These are phyloP conservation scores for Formicarius rufipectus DNA, from an alignment of 2,113 vertebrate species.

Conservation along the genomic window DNA sequence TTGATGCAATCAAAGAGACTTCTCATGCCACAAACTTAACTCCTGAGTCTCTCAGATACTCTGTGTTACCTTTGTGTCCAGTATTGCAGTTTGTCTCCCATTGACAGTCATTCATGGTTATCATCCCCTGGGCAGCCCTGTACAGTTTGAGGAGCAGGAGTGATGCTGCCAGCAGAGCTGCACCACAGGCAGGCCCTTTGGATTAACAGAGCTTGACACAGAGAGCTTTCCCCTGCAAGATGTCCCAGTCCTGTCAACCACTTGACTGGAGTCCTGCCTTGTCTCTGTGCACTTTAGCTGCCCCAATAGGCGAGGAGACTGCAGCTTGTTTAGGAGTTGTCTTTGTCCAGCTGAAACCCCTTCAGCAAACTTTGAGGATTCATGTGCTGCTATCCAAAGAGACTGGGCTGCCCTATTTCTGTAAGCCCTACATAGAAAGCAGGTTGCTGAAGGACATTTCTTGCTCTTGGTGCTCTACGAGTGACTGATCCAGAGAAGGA, in stretches of 20 bases:
- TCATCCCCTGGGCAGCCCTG: not conserved
- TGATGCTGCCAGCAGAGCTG: not conserved
- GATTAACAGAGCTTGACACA: not conserved
- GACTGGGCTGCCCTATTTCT: not conserved
- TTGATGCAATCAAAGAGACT: not conserved
- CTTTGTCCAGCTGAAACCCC: not conserved
- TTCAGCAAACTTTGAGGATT: not conserved
- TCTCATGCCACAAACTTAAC: not conserved
- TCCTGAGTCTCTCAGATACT: not conserved
- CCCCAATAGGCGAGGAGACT: not conserved
- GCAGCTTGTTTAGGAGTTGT: not conserved
- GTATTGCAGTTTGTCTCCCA: not conserved
- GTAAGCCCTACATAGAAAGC: not conserved
- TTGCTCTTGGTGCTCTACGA: accelerated
- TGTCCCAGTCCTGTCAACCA: not conserved
- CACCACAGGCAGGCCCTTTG: not conserved
- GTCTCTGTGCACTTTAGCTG: not conserved
- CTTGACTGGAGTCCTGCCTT: not conserved
- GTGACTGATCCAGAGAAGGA: conserved; percentile 1
- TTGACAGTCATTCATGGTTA: accelerated
- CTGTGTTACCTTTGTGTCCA: not conserved
- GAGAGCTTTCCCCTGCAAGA: not conserved
- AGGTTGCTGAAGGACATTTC: not conserved
- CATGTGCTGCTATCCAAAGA: not conserved
- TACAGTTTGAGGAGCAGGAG: not conserved